Conservation (phyloP, 2,888 invertebrate genomes). For the Calameuta idolon region DNA sequence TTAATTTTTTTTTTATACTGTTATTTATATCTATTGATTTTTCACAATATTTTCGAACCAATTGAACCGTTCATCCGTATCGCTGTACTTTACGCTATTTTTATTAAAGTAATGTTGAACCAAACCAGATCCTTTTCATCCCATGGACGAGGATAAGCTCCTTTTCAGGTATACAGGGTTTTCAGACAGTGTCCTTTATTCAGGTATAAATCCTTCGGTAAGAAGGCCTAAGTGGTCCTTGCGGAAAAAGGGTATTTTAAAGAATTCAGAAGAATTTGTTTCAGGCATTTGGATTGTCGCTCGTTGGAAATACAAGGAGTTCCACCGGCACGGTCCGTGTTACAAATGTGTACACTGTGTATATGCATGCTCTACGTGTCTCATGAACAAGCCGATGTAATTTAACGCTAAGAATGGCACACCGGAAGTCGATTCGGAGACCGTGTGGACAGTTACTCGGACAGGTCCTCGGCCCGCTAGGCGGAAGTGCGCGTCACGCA, state of each 20-base stretch:
- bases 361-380: background rate
- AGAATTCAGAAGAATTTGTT: background rate
- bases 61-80: background rate
- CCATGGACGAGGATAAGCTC: background rate
- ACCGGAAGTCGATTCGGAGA: conserved; percentile 50
- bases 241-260: background rate
- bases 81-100: background rate
- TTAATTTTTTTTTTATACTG: background rate
- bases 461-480: conserved; percentile 40
- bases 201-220: background rate
- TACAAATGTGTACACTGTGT: background rate
- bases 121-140: background rate
- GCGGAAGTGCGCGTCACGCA: conserved; percentile 33
- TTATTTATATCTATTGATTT: no score
- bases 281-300: background rate
- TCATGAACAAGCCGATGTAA: conserved; percentile 22
- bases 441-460: conserved; percentile 42
- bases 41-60: no score
- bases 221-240: background rate
- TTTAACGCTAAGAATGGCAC: conserved; percentile 41
- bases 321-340: background rate
- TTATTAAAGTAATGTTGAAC: background rate
- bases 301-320: background rate
- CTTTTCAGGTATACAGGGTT: background rate
- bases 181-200: background rate